These are phyloP conservation scores for Medauroidea extradentata DNA, from an alignment of 1,140 invertebrate species.

Conservation along the genomic window DNA sequence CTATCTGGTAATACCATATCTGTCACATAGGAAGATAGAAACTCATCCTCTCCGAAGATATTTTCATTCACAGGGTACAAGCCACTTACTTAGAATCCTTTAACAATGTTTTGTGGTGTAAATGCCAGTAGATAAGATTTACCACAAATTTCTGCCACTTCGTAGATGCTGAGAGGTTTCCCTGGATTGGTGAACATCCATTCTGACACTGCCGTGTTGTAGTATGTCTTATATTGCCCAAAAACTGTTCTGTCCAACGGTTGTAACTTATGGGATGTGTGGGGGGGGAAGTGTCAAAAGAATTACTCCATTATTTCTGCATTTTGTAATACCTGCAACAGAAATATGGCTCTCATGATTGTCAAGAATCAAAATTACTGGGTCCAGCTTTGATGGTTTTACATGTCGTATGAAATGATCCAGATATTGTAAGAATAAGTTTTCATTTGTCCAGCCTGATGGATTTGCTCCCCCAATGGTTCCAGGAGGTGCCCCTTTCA, in stretches of 20 bases:
- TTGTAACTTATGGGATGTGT: too few relatives aligned
- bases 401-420: slow-evolving; percentile 26
- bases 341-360: too few relatives aligned
- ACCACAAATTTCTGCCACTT: slow-evolving; percentile 20
- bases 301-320: slow-evolving; percentile 26
- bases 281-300: slow-evolving; percentile 33
- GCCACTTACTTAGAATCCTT: slow-evolving; percentile 20
- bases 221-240: slow-evolving; percentile 25
- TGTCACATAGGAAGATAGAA: too few relatives aligned
- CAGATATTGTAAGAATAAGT: slow-evolving; percentile 41
- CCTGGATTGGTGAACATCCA: slow-evolving; percentile 23
- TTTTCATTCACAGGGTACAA: too few relatives aligned
- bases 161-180: slow-evolving; percentile 20
- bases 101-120: slow-evolving; percentile 14
- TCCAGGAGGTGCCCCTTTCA: slow-evolving; percentile 34
- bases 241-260: slow-evolving; percentile 31
- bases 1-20: too few relatives aligned
- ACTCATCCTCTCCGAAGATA: too few relatives aligned
- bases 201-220: slow-evolving; percentile 19
- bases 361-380: too few relatives aligned
- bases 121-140: slow-evolving; percentile 12
- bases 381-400: slow-evolving; percentile 19
- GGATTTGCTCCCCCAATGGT: slow-evolving; percentile 29
- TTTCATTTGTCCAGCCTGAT: slow-evolving; percentile 39
- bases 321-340: slow-evolving; percentile 30